Base-by-base conservation (phyloP, 2,113 vertebrate species). In the Urocynchramus pylzowi region DNA sequence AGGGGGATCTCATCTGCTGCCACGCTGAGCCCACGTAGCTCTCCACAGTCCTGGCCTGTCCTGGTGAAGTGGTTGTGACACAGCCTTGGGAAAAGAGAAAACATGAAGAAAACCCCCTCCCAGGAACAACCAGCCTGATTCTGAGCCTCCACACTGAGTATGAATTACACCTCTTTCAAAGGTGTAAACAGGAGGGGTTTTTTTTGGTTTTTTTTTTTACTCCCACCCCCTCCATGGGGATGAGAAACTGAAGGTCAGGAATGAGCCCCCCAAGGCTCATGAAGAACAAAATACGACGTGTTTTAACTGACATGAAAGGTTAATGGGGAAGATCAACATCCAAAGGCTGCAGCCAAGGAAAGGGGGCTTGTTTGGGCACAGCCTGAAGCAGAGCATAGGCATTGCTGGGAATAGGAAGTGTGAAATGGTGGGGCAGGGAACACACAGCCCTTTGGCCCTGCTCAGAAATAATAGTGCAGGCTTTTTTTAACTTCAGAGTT, bases 391-490 rank as follows among this genome's bases (percentile, higher is more conserved):
- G 64, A 74, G 69, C 17, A 21, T 9, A 42, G 56, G 92, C 74
- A 50, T n/a, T 61, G 35, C 16, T 63, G 92, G 80, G 85, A 83
- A 44, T 27, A 94, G 89, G 70, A 91, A 93, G 97, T 89, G 96
- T 95, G 95, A 96, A 86, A 93, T 80, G 2, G 4, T 49, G 64
- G 78, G 88, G 95, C 93, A 76, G 83, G 93, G 95, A 97, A 81
- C 92, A 94, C 83, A 68, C 41, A 8, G 64, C 84, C 87, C 77
- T 95, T 93, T 16, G 77, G 68, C 47, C 45, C 78, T 54, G 70
- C 82, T 96, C 90, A 97, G n/a, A 96, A 98, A 97, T 95, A 97
- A 95, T 87, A 96, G 60, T 3, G 35, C 84, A 61, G 84, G 54
- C 56, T 74, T 79, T 70, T 78, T 87, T 85, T 65, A 86, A 88